Conservation (phyloP, 2,113 vertebrate genomes). For the Smithornis capensis region DNA sequence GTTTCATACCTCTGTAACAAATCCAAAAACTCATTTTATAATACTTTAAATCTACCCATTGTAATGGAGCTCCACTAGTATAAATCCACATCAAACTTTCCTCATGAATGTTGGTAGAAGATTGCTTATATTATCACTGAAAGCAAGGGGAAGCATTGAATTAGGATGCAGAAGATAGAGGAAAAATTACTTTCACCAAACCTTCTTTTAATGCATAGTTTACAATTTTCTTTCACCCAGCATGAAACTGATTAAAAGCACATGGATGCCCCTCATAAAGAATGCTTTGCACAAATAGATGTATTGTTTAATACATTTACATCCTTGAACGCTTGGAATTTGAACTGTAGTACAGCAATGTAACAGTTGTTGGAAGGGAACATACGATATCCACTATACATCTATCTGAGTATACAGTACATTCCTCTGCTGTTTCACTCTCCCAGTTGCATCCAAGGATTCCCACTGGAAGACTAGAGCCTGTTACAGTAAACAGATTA, state of each 20-base stretch:
- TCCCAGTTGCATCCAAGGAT: neutral
- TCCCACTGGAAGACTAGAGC: conserved; percentile 17
- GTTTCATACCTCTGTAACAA: conserved; percentile 82
- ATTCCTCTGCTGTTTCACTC: conserved; percentile 45
- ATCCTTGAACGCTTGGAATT: conserved; percentile 59
- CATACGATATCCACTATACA: conserved; percentile 24
- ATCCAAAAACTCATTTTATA: conserved; percentile 89
- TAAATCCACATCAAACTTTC: conserved; percentile 90
- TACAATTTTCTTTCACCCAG: conserved; percentile 80
- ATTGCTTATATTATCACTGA: conserved; percentile 77
- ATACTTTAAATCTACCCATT: conserved; percentile 96
- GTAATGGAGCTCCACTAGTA: conserved; percentile 90
- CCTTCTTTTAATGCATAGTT: conserved; percentile 82
- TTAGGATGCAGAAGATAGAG: conserved; percentile 79
- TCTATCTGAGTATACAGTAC: conserved; percentile 56
- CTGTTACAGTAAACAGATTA: neutral
- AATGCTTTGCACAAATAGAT: conserved; percentile 58
- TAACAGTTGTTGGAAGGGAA: conserved; percentile 54
- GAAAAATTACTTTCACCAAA: conserved; percentile 80
- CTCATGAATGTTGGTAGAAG: conserved; percentile 80
- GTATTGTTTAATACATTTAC: conserved; percentile 76
- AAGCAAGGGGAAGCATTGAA: conserved; percentile 73
- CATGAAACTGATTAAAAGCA: conserved; percentile 81
- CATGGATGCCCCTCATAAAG: conserved; percentile 62
- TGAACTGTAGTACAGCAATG: conserved; percentile 52